Evolutionary conservation across 1,140 invertebrate species (phyloP).

Genomic region (Drosophila elegans): DNA sequence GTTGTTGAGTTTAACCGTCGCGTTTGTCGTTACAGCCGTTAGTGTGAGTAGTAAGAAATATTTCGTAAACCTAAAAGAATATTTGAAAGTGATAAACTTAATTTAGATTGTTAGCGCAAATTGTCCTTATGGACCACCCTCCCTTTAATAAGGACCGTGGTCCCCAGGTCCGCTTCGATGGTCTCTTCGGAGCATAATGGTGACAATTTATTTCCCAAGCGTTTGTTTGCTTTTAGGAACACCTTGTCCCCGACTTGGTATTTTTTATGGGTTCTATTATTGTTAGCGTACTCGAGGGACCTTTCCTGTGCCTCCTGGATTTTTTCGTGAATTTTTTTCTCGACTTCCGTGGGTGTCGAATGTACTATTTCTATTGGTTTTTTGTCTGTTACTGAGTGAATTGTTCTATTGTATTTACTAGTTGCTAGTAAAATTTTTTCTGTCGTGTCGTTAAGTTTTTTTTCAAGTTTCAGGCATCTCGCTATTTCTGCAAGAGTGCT

Average conservation of each 20-base stretch:
- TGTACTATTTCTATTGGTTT: conserved; percentile 1
- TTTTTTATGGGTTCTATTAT: no score
- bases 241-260: not conserved
- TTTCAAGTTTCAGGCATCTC: not conserved
- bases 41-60: not conserved
- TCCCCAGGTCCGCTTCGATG: no score
- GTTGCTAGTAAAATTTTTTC: not conserved
- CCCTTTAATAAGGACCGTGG: not conserved
- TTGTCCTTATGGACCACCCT: conserved; percentile 3
- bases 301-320: not conserved
- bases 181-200: no score
- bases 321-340: not conserved
- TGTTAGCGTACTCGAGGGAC: no score
- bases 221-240: not conserved
- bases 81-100: not conserved
- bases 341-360: not conserved
- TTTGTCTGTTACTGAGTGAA: not conserved
- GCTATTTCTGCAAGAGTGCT: not conserved
- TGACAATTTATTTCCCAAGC: not conserved
- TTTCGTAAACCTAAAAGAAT: not conserved
- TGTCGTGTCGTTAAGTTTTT: not conserved
- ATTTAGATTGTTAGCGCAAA: not conserved
- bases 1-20: not conserved
- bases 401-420: not conserved
- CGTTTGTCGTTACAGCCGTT: not conserved